phyloP scores from a whole-genome alignment of 2,888 invertebrate species.

The Gisinianus flammeolus region DNA sequence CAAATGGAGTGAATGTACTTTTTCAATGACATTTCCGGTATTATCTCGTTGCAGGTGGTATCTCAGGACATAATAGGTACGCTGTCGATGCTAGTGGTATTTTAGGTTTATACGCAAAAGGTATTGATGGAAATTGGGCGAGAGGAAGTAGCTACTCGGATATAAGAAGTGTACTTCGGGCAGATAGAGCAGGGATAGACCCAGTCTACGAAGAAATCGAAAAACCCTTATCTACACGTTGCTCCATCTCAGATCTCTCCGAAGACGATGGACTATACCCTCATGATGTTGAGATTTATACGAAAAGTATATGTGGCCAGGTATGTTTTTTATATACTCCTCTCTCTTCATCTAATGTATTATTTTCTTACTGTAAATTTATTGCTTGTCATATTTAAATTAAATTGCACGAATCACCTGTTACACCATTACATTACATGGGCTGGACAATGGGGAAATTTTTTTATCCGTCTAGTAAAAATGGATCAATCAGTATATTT shows the following conservation, averaged over 20 bases:
- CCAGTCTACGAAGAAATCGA: constrained; percentile 59
- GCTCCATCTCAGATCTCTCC: constrained; percentile 58
- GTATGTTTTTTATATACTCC: constrained; percentile 35
- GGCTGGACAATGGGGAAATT: neutral
- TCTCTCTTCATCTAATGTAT: neutral
- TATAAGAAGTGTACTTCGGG: constrained; percentile 50
- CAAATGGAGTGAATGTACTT: neutral
- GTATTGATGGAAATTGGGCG: constrained; percentile 57
- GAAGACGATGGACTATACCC: constrained; percentile 58
- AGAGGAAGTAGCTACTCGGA: constrained; percentile 58
- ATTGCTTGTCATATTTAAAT: neutral
- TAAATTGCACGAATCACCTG: neutral
- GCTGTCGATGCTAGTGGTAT: constrained; percentile 51
- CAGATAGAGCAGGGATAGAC: too few species aligned
- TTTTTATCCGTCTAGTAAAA: neutral
- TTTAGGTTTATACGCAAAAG: constrained; percentile 56
- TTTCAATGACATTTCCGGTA: too few species aligned
- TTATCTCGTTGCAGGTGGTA: constrained; percentile 44
- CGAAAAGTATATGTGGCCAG: constrained; percentile 57
- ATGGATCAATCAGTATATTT: neutral
- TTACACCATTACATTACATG: too few species aligned
- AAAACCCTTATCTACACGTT: constrained; percentile 58
- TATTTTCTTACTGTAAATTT: neutral
- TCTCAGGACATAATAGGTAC: constrained; percentile 41
- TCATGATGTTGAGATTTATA: constrained; percentile 58